Base-by-base conservation (phyloP, 2,113 vertebrate genomes). In the Seriola rivoliana region DNA sequence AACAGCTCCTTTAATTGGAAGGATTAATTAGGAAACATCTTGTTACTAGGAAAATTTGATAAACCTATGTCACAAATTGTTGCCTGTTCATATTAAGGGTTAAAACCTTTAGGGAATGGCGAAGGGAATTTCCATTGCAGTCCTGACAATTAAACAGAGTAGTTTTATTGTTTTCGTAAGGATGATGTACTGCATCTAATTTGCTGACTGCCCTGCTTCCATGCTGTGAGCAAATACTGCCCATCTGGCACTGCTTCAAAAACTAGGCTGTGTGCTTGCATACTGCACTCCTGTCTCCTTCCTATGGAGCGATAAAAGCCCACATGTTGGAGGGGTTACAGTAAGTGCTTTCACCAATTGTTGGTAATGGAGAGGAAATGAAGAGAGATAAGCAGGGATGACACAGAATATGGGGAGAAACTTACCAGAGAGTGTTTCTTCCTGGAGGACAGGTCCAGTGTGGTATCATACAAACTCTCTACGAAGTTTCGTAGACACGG, bases 391-490 rank as follows among this genome's bases (percentile, higher is more conserved):
- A 85, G 71, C 23, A 70, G 57, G 9, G 32, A n/a, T 62, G 46
- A 83, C 79, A 80, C 38, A 4, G n/a, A 88, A 59, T 36, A 65
- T 14, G 4, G 16, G 60, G 55, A 54, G 46, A 92, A 92, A 96
- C 96, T 95, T 90, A 99, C 98, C 96, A 99, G 88, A 42, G 98
- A 99, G 93, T 99, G 98, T 84, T 99, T 99, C 95, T 99, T 99
- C 89, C 98, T 94, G 38, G 98, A 97, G 70, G 98, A 99, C 74
- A 99, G 96, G 93, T 99, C 98, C 92, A 99, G 94, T 0, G 98
- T 99, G 84, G 96, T 98, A 75, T 99, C 98, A 85, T 99, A 97
- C 8, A 99, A 95, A 84, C 97, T 99, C 94, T 99, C 98, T 52
- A 99, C 98, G 68, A 99, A 99, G 91, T 99, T 99, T 86, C 98